phyloP scores from a whole-genome alignment of 2,888 invertebrate genomes.

The Dioctria rufipes region DNA sequence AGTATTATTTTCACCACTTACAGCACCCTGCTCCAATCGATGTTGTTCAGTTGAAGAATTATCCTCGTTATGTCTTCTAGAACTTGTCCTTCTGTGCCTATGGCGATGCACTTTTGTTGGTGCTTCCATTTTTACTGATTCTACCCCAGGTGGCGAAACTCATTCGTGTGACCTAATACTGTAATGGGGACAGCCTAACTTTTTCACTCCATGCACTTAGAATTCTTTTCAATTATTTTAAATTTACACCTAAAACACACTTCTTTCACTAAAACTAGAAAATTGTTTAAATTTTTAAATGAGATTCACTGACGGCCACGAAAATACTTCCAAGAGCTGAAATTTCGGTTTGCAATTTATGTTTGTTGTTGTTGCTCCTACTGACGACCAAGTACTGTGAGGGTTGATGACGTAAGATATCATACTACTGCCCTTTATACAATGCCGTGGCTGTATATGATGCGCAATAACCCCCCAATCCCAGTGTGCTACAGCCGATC shows the following conservation, averaged over 20 bases:
- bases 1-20: conserved; percentile 35
- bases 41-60: conserved; percentile 62
- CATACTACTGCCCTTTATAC: conserved; percentile 42
- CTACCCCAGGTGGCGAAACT: conserved; percentile 31
- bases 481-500: conserved; percentile 52
- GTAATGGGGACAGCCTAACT: conserved; percentile 38
- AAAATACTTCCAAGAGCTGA: conserved; percentile 28
- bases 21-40: background rate
- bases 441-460: conserved; percentile 33
- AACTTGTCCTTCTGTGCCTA: conserved; percentile 68
- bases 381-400: conserved; percentile 55
- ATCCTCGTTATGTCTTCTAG: conserved; percentile 67
- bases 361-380: conserved; percentile 54
- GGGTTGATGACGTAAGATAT: conserved; percentile 62
- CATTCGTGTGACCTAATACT: conserved; percentile 45
- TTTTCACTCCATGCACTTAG: background rate
- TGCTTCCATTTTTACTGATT: conserved; percentile 65
- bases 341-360: conserved; percentile 35
- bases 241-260: background rate
- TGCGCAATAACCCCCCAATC: conserved; percentile 57
- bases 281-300: background rate
- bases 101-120: conserved; percentile 71
- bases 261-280: background rate
- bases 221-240: background rate
- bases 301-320: conserved; percentile 18